A percentile compares a stretch with the other conserved stretches of the same genome.
Evolutionary conservation across 2,113 vertebrate species (phyloP).

Genomic region (Nipponia nippon): DNA sequence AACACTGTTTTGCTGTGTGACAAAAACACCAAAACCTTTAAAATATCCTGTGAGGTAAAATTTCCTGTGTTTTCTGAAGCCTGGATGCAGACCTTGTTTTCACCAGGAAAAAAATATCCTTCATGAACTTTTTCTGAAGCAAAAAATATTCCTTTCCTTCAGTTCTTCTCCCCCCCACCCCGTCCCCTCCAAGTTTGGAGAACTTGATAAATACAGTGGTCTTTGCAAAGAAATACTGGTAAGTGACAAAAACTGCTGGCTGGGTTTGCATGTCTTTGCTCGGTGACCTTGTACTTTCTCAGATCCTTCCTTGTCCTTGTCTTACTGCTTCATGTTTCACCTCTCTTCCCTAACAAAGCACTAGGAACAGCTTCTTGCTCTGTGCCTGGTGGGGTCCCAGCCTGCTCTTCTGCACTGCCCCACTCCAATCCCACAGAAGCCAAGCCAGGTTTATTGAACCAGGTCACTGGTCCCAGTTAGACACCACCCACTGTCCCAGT

Average conservation of each 20-base stretch:
- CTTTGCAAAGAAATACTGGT: not conserved
- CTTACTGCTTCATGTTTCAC: not conserved
- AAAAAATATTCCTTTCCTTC: not conserved
- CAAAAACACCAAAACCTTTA: not conserved
- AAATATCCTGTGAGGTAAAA: not conserved
- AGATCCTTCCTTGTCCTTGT: not conserved
- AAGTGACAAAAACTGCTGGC: not conserved
- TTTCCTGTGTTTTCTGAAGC: not conserved
- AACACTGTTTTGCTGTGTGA: not conserved
- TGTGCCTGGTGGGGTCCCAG: not conserved
- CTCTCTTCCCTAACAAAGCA: not conserved
- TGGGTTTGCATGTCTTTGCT: not conserved
- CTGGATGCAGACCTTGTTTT: not conserved
- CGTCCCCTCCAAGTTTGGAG: not conserved
- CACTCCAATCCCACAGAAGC: constrained; percentile 50
- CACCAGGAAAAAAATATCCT: not conserved
- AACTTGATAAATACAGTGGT: not conserved
- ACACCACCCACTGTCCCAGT: constrained; percentile 71
- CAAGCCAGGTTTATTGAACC: constrained; percentile 69
- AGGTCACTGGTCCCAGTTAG: constrained; percentile 76
- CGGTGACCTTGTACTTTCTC: not conserved
- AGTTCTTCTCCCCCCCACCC: not conserved
- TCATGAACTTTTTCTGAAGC: not conserved
- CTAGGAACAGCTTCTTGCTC: not conserved
- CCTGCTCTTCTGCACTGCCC: not conserved